Conservation (phyloP, 2,888 invertebrate genomes). For the Volucella zonaria region DNA sequence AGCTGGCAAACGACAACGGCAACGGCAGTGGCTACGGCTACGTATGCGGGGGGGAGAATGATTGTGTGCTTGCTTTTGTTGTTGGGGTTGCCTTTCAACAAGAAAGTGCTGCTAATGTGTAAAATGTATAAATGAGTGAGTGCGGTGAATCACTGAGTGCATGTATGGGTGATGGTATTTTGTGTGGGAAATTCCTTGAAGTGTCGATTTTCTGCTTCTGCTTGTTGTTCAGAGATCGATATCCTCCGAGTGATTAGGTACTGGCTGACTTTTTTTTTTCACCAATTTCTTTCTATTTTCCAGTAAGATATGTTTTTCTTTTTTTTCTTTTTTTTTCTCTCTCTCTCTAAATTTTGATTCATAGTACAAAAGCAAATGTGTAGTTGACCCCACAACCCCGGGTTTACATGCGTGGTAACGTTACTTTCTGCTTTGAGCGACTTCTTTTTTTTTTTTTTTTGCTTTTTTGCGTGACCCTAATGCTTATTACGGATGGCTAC, state of each 20-base stretch:
- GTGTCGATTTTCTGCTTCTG: conserved; percentile 65
- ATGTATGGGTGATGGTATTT: conserved; percentile 65
- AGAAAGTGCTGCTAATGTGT: conserved; percentile 67
- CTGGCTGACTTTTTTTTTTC: conserved; percentile 25
- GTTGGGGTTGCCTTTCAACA: conserved; percentile 62
- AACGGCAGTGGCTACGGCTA: not conserved
- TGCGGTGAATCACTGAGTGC: conserved; percentile 71
- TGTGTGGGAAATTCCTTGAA: conserved; percentile 70
- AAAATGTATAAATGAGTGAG: conserved; percentile 68
- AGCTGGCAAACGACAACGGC: too few species aligned
- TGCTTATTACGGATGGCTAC: not conserved
- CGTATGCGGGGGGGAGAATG: conserved; percentile 4
- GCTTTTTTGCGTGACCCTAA: conserved; percentile 21
- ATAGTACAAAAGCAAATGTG: conserved; percentile 18
- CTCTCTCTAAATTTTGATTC: not conserved
- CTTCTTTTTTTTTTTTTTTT: conserved; percentile 5
- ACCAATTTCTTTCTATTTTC: too few species aligned
- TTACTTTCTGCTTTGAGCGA: not conserved
- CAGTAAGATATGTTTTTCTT: not conserved
- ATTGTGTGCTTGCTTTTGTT: not conserved
- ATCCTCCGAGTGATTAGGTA: conserved; percentile 49
- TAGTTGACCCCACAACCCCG: conserved; percentile 7
- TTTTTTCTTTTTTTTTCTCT: conserved; percentile 1
- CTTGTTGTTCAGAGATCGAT: conserved; percentile 63
- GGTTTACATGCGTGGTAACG: conserved; percentile 65